Evolutionary conservation across 2,888 invertebrate species (phyloP), one percentile per base, ranked within the genome.

Genomic region (Rhabditophanes sp.): DNA sequence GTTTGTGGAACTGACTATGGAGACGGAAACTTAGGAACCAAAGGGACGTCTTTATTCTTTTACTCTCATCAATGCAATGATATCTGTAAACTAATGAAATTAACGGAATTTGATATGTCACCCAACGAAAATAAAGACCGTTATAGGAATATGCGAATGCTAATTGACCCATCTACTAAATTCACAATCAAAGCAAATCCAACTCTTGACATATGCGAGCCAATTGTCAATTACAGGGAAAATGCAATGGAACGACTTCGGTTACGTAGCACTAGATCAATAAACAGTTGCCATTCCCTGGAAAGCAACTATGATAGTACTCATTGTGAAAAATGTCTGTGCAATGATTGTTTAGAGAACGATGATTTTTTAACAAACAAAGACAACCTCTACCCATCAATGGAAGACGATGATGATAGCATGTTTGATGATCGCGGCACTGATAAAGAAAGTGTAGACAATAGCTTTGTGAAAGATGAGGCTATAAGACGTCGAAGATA

Each of bases 1-100:
- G 59, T 65, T 3, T 65, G 66, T 25, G 72, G 71, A 37, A 50
- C 53, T 18, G 63, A 68, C 19, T 74, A 73, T 48, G 72, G 72
- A 5, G 73, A 73, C 47, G 74, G 74, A 3, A 74, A 74, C 51
- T 65, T 74, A 28, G 73, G 73, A 12, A 67, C 70, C 1, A 35
- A 46, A 4, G 74, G 74, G 26, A 74, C 74, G 73, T 73, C 73
- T 0, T 64, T 74, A 11, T 74, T 74, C 64, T 74, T 74, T 56
- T 71, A 73, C 51, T 71, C 73, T 1, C 74, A 74, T 48, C 55
- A 60, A 11, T 74, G 74, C 60, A 74, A 73, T 56, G 59, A 64
- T 26, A 74, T 74, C 48, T 74, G 74, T 44, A 49, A 66, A 25
- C 66, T 67, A 34, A 64, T 74, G 22, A 65, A 67, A 5, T 63